Evolutionary conservation across 2,888 invertebrate genomes (phyloP), one percentile per base, ranked within the genome.

Genomic region (Nineta flava): DNA sequence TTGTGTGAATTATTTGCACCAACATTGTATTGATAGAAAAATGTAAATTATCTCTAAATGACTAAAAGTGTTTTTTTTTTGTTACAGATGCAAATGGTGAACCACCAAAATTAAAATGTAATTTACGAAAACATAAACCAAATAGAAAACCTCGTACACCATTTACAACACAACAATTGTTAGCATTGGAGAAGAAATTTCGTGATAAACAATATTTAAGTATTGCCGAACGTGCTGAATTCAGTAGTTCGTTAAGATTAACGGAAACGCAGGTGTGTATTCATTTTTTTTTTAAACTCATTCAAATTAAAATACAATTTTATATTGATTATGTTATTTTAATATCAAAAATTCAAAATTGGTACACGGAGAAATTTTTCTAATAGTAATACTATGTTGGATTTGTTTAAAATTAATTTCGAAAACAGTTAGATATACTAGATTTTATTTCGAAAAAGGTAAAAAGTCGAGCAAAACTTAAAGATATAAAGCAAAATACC

Each of bases 61-160:
- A n/a, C n/a, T n/a, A n/a, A n/a, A n/a, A n/a, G n/a, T n/a, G n/a
- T n/a, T 2, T 49, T 46, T 55, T 56, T 55, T 58, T 60, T 58
- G 50, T 70, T 68, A 51, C 73, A 82, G 77, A 82, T 69, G 77
- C 77, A 12, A 79, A 77, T 61, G 83, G 83, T 9, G 87, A 86
- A 60, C 84, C 84, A n/a, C 84, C 87, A 1, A 86, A 87, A 67
- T 71, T 91, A 58, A 88, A 88, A 65, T 91, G 90, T 69, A 85
- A 88, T 67, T 76, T 97, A 55, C 75, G 96, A 58, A 96, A 96
- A 65, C 97, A 97, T 75, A 99, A 97, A 65, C 93, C 94, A 19
- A 97, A 97, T 72, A 77, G 97, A 57, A 99, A 97, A 66, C 97
- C 96, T 0, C 77, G 97, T 50, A 99, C 97, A 1, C 96, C 97